Evolutionary conservation across 1,140 invertebrate genomes (phyloP), one percentile per base, ranked within the genome.

Genomic region (Euwallacea fornicatus): DNA sequence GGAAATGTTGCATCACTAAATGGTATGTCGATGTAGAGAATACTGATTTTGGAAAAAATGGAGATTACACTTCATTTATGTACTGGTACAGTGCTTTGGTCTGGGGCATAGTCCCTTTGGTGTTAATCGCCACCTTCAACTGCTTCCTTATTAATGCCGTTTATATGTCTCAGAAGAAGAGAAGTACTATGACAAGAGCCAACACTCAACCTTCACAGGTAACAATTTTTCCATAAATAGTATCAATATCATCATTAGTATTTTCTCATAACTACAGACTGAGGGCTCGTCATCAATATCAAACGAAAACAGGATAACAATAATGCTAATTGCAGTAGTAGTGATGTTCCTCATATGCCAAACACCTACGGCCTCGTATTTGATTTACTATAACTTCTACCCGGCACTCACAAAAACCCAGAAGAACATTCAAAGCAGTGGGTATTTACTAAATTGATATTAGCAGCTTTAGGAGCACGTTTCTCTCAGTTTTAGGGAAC

Each of bases 261-360:
- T 50, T 3, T 50, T 50, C 46, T 0, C 13, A 50, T 50, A 13
- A 50, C 13, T 50, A 11, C 46, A 61, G 58, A 33, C 7, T 42
- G 58, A 61, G 73, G 76, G 77, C 62, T 74, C 46, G 60, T 54
- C 73, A 42, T 66, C 73, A 16, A 55, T 72, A 46, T 79, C 81
- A 41, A 88, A 91, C 69, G 89, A 88, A 81, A 91, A 88, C 79
- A 88, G 88, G 47, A 91, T 93, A 60, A 93, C 91, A 2, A 85
- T 91, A 9, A 91, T 90, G 75, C 80, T 93, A 7, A 92, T 93
- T 54, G 86, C 88, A 0, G 90, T 93, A 2, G 90, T 93, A 0
- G 82, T 92, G 2, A 82, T 92, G 63, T 93, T 93, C 77, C 81
- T 93, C 10, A 76, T 91, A 0, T 93, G 91, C 75, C 90, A 92